Conservation (phyloP, 2,113 vertebrate genomes). For the Myotis brandtii region DNA sequence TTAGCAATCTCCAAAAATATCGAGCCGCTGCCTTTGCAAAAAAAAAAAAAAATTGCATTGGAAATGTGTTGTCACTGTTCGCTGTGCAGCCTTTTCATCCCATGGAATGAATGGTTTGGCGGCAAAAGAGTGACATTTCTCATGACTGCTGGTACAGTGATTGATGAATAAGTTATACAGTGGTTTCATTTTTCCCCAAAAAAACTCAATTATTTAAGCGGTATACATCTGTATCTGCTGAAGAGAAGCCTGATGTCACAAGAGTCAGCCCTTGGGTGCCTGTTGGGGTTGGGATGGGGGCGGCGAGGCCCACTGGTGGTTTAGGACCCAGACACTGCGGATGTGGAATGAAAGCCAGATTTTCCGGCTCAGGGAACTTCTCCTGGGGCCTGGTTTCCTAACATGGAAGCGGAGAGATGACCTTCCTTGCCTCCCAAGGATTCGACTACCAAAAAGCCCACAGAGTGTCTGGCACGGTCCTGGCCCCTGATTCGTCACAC, state of each 20-base stretch:
- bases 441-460: background rate
- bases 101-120: background rate
- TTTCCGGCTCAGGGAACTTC: accelerated
- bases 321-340: background rate
- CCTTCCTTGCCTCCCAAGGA: background rate
- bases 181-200: conserved; percentile 23
- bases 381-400: accelerated
- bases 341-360: background rate
- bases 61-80: background rate
- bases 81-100: background rate
- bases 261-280: background rate
- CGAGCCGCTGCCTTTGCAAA: background rate
- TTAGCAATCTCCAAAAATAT: background rate
- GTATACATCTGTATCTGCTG: background rate
- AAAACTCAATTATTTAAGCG: conserved; percentile 65
- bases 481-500: accelerated
- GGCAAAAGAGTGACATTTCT: conserved; percentile 59
- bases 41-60: background rate
- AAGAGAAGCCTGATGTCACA: background rate
- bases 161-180: conserved; percentile 52
- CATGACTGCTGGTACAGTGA: background rate
- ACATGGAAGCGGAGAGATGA: background rate
- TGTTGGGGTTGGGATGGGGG: background rate
- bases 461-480: accelerated
- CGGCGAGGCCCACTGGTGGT: too few species aligned